Base-by-base conservation (phyloP, 2,888 invertebrate species). In the Chymomyza caudatula region DNA sequence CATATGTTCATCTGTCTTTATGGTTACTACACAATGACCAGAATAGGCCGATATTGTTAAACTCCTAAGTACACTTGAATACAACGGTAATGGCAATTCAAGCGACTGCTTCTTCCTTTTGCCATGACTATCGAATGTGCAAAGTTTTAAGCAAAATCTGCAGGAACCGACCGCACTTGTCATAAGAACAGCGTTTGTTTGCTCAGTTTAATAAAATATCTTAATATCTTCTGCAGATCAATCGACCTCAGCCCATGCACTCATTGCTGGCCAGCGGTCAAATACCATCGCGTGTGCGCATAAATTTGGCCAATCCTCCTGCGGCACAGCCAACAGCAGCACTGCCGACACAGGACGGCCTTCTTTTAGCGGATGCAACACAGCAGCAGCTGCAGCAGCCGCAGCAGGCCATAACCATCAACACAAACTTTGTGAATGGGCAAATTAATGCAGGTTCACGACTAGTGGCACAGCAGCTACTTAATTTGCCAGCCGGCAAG, bases 251-350 rank as follows among this genome's bases (percentile, higher is more conserved):
- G 65, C 91, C 92, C 0, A 90, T 90, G 74, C 92, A 92, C 76
- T 91, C 91, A 4, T 77, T 92, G 37, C 86, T 94, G n/a, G 93
- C 93, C 1, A 93, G 91, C 20, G 93, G 93, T 1, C 93, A 93
- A 83, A 91, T 93, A 47, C 93, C 93, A 62, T 91, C 92, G 5
- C 89, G 91, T 67, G 91, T 93, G 2, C 89, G 91, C 63, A 88
- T 92, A 1, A 92, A 92, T 77, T 87, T 92, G 51, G 92, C 92
- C 1, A 90, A 90, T 65, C 88, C 86, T 4, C 84, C 85, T 13
- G 17, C 19, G 3, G 49, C 51, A 3, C 17, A 13, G 5, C 3
- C 29, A 37, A 15, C 11, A 20, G 43, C 44, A 19, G 44, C 58
- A 15, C n/a, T 6, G 22, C 57, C 90, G 89, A 52, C 29, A 37